Percentiles rank a stretch among this genome's conserved stretches.
Evolutionary conservation across 2,888 invertebrate genomes (phyloP).

Genomic region (Glaucopsyche alexis): DNA sequence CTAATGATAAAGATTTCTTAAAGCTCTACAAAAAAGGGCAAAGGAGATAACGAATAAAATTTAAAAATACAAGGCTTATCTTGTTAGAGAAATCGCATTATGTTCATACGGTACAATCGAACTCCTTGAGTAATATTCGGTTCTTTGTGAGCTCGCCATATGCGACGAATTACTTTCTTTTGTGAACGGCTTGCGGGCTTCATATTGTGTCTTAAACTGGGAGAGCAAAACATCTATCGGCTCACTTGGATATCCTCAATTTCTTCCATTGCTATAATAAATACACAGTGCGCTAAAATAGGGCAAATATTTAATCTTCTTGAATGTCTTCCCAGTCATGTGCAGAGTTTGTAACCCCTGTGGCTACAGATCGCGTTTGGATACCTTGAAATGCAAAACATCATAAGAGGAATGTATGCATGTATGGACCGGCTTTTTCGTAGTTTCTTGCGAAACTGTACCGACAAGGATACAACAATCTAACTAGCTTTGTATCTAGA

Average conservation of each 20-base stretch:
- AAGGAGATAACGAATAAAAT: background rate
- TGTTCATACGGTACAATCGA: constrained; percentile 42
- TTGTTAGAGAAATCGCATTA: constrained; percentile 20
- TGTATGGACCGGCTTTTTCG: too few relatives aligned
- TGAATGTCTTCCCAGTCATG: too few relatives aligned
- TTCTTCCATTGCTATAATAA: background rate
- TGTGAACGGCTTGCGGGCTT: constrained; percentile 48
- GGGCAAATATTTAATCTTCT: background rate
- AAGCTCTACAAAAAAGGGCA: background rate
- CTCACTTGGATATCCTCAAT: constrained; percentile 42
- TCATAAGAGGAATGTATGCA: too few relatives aligned
- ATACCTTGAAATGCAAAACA: too few relatives aligned
- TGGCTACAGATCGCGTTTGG: too few relatives aligned
- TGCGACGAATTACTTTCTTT: constrained; percentile 62
- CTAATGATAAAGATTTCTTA: too few relatives aligned
- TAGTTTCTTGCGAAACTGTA: too few relatives aligned
- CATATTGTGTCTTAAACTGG: constrained; percentile 52
- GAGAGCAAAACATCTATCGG: constrained; percentile 48
- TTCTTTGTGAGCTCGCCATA: constrained; percentile 57
- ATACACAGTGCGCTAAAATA: background rate
- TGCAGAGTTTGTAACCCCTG: too few relatives aligned
- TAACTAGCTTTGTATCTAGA: too few relatives aligned
- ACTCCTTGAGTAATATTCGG: constrained; percentile 48
- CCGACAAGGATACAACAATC: too few relatives aligned
- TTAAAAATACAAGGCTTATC: constrained; percentile 1